phyloP scores from a whole-genome alignment of 2,888 invertebrate genomes.

The Orchestes rusci region DNA sequence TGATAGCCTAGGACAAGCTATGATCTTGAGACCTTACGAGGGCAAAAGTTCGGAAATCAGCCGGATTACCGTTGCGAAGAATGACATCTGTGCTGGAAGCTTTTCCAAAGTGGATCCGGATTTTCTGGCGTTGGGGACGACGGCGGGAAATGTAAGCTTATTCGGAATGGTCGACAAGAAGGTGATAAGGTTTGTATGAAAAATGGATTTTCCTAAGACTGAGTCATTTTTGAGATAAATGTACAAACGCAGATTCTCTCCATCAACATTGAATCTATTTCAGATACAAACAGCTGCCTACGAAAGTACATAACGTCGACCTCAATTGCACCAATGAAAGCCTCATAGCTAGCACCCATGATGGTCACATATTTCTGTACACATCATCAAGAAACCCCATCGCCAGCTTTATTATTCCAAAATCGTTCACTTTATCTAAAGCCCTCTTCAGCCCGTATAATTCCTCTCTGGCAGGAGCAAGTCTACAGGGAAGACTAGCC shows the following conservation, averaged over 20 bases:
- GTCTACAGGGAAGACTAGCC: constrained; percentile 28
- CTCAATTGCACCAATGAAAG: constrained; percentile 33
- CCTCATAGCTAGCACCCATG: constrained; percentile 27
- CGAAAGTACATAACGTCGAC: constrained; percentile 31
- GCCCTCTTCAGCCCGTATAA: constrained; percentile 26
- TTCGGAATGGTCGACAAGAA: constrained; percentile 30
- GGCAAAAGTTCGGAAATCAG: constrained; percentile 9
- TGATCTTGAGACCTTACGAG: constrained; percentile 25
- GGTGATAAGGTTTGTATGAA: constrained; percentile 6
- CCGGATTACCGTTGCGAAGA: constrained; percentile 18
- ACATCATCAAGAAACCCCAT: constrained; percentile 26
- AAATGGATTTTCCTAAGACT: background rate
- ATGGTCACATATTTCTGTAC: constrained; percentile 28
- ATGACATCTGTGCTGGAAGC: constrained; percentile 26
- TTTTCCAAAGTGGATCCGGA: constrained; percentile 31
- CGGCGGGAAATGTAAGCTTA: constrained; percentile 30
- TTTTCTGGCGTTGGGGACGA: constrained; percentile 31
- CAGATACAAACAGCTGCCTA: constrained; percentile 27
- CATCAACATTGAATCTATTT: constrained; percentile 4
- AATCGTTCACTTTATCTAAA: constrained; percentile 27
- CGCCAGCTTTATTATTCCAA: constrained; percentile 29
- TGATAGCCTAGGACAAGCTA: constrained; percentile 30
- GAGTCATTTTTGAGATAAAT: background rate
- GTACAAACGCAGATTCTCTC: background rate
- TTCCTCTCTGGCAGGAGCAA: constrained; percentile 27